These are phyloP conservation scores for Phataginus tetradactyla DNA, from an alignment of 2,797 vertebrate genomes.

Conservation along the genomic window DNA sequence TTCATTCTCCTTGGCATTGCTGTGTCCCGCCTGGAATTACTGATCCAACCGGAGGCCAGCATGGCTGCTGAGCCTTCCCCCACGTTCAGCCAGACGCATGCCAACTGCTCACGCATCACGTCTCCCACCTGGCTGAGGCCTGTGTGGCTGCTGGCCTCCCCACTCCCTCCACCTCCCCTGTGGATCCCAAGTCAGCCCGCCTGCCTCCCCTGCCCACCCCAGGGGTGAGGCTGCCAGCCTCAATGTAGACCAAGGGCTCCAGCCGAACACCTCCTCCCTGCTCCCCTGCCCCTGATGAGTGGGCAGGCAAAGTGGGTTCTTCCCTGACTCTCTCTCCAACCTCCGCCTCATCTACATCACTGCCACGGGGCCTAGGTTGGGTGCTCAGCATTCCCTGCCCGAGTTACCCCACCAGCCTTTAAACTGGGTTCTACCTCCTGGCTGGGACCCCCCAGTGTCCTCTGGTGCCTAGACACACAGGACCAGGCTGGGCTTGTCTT, in stretches of 20 bases:
- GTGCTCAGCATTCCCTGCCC: not conserved
- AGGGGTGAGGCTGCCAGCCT: not conserved
- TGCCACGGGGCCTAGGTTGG: not conserved
- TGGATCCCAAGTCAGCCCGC: not conserved
- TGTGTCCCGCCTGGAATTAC: no score
- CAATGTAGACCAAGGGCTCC: not conserved
- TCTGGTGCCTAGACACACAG: not conserved
- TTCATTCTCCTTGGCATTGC: no score
- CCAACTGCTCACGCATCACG: not conserved
- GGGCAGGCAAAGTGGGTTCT: not conserved
- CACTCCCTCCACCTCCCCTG: not conserved
- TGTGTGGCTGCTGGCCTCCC: not conserved
- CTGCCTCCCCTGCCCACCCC: not conserved
- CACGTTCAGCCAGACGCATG: no score
- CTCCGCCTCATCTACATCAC: not conserved
- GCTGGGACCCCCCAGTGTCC: not conserved
- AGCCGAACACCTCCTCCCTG: no score
- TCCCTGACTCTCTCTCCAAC: not conserved
- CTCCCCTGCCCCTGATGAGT: no score
- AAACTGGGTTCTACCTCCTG: not conserved
- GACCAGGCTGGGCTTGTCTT: not conserved
- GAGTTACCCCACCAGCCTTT: not conserved
- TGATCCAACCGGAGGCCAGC: no score
- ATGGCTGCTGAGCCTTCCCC: no score
- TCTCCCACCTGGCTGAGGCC: not conserved